phyloP scores from a whole-genome alignment of 1,140 invertebrate species.

The Philopotamus ludificatus region DNA sequence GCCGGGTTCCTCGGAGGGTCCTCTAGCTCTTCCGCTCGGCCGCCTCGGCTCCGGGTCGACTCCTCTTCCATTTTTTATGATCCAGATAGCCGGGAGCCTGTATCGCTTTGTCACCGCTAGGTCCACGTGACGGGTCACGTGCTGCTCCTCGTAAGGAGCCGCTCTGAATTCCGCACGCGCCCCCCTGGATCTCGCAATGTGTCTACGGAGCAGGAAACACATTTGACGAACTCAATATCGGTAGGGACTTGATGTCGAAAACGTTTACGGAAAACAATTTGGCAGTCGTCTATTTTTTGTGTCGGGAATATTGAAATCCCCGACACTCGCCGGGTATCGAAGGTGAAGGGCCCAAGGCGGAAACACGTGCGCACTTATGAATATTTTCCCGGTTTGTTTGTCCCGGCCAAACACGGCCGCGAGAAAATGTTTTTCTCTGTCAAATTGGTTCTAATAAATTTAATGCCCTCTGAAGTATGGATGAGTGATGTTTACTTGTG shows the following conservation, averaged over 20 bases:
- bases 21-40: too few relatives aligned
- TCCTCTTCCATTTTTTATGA: not conserved
- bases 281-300: not conserved
- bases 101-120: not conserved
- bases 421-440: too few relatives aligned
- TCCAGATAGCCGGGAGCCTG: not conserved
- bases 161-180: not conserved
- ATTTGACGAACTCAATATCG: slow-evolving; percentile 10
- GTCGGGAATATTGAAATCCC: not conserved
- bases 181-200: not conserved
- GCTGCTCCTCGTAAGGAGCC: not conserved
- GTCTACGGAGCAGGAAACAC: not conserved
- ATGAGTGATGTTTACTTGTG: too few relatives aligned
- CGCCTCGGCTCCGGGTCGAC: too few relatives aligned
- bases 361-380: not conserved
- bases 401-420: too few relatives aligned
- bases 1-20: too few relatives aligned
- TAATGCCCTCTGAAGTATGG: too few relatives aligned
- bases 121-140: not conserved
- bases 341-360: not conserved
- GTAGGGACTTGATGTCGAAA: slow-evolving; percentile 2
- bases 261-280: slow-evolving; percentile 9
- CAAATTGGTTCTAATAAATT: too few relatives aligned
- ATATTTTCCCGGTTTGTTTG: not conserved
- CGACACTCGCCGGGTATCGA: too few relatives aligned